phyloP scores from a whole-genome alignment of 1,140 invertebrate genomes.

The Matsumurasca onukii region DNA sequence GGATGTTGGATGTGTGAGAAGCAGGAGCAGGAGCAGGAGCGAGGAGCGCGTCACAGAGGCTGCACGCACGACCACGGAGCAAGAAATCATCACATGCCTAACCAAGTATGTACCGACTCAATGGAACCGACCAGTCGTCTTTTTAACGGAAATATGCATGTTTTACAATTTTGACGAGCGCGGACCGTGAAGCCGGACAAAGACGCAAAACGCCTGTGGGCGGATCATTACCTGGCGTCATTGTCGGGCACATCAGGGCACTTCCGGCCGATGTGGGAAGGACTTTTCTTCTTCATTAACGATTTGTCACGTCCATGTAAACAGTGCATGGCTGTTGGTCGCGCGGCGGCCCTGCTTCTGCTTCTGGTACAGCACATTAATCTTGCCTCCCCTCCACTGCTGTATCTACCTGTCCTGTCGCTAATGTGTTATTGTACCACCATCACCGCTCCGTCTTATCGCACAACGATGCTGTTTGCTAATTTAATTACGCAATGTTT shows the following conservation, averaged over 20 bases:
- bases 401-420: not conserved
- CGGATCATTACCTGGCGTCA: slow-evolving; percentile 29
- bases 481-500: slow-evolving; percentile 1
- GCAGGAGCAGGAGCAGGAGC: not conserved
- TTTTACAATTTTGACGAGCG: slow-evolving; percentile 32
- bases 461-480: not conserved
- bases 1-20: not conserved
- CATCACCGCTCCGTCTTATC: not conserved
- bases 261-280: slow-evolving; percentile 30
- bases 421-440: not conserved
- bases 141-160: slow-evolving; percentile 32
- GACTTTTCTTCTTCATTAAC: slow-evolving; percentile 31
- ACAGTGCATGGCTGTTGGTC: slow-evolving; percentile 4
- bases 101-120: slow-evolving; percentile 25
- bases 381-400: not conserved
- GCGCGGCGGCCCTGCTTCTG: not conserved
- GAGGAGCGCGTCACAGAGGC: not conserved
- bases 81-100: not conserved
- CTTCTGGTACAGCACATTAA: not conserved
- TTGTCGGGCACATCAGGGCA: slow-evolving; percentile 20
- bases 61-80: not conserved
- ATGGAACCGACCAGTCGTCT: slow-evolving; percentile 25
- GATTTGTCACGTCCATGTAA: slow-evolving; percentile 31
- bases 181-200: slow-evolving; percentile 23
- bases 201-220: slow-evolving; percentile 17